Base-by-base conservation (phyloP, 2,797 vertebrate species). In the Centroberyx gerrardi region DNA sequence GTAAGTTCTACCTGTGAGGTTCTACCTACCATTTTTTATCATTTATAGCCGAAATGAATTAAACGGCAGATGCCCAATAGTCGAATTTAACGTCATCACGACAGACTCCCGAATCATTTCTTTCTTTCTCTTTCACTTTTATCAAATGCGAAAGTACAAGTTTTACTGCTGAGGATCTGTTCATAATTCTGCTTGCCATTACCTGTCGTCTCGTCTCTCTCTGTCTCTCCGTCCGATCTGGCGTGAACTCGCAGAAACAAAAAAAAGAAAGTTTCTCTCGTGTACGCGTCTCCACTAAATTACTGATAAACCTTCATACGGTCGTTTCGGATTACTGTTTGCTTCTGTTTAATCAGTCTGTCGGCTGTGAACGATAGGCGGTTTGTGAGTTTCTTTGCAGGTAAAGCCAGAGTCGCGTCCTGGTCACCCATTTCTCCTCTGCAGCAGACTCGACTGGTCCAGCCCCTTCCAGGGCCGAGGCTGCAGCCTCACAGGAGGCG, bases 171-270 rank as follows among this genome's bases (percentile, higher is more conserved):
- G 14, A 38, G 18, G 66, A 74, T 42, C 40, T 56, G 28, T 15
- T 13, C 5, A 17, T 31, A 14, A 33, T 29, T 31, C 31, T 31
- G 44, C 44, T 49, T 78, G 63, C 15, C 68, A 51, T 86, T 92
- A 91, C 90, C 90, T 91, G 87, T 54, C 44, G 56, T 18, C 74
- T 53, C 55, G 80, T n/a, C 38, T 22, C 65, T n/a, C n/a, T 12
- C 9, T 42, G 1, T 55, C 60, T 29, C 53, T 48, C 58, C 42
- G 2, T 67, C 60, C 61, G 59, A 12, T 28, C 61, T 3, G 61
- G 18, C 33, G 18, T 4, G 0, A 31, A 44, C 29, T 14, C 28
- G 46, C 59, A 8, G 17, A 17, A n/a, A 17, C 3, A 42, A 42
- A 13, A 13, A 13, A 49, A n/a, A 3, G 1, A 51, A 53, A 64